These are phyloP conservation scores for Drosophila ficusphila DNA, from an alignment of 1,140 invertebrate species.

Conservation along the genomic window DNA sequence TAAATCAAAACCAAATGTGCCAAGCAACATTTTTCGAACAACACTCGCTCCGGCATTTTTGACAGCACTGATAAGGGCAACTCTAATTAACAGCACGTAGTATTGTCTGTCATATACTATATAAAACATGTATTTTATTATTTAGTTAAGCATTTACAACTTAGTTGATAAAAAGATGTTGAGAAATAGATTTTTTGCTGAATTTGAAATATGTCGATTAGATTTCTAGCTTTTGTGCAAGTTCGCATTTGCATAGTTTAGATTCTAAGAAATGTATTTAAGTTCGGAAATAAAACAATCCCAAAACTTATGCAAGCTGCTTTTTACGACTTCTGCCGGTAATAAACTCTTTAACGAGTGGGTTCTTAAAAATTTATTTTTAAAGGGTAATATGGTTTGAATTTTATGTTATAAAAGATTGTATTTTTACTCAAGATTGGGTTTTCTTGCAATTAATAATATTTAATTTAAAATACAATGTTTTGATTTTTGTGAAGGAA, in stretches of 20 bases:
- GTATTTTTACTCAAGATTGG: too few species aligned
- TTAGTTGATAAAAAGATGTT: conserved; percentile 33
- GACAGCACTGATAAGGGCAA: conserved; percentile 22
- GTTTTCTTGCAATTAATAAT: too few species aligned
- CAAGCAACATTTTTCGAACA: conserved; percentile 53
- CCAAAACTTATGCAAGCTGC: conserved; percentile 1
- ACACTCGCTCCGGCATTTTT: conserved; percentile 31
- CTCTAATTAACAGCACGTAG: conserved; percentile 25
- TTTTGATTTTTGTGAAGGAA: too few species aligned
- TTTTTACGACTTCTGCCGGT: background rate
- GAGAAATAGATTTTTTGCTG: conserved; percentile 31
- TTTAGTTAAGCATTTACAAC: conserved; percentile 34
- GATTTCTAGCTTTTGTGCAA: background rate
- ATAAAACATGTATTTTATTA: conserved; percentile 15
- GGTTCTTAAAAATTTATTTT: too few species aligned
- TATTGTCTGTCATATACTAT: conserved; percentile 2
- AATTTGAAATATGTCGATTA: conserved; percentile 21
- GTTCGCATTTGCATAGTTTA: conserved; percentile 16
- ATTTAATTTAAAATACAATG: too few species aligned
- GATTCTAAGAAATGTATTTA: conserved; percentile 23
- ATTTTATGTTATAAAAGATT: too few species aligned
- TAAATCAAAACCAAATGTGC: conserved; percentile 56
- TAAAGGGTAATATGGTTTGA: too few species aligned
- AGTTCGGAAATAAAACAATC: conserved; percentile 21
- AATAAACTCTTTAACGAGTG: too few species aligned